phyloP scores from a whole-genome alignment of 1,140 invertebrate genomes.

The Trichogramma pretiosum region DNA sequence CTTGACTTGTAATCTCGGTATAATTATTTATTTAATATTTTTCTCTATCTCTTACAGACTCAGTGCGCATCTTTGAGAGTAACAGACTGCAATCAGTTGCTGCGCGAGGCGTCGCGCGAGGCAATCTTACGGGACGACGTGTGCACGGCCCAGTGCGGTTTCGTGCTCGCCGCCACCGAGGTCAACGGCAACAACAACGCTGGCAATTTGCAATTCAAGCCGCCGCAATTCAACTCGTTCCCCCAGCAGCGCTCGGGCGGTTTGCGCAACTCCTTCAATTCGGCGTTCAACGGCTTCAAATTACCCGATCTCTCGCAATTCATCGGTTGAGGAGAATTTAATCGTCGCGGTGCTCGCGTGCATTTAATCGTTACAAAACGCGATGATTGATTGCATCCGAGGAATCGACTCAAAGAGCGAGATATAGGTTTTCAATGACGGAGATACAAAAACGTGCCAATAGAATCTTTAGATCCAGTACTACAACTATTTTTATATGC shows the following conservation, averaged over 20 bases:
- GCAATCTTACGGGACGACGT: conserved; percentile 77
- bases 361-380: too few species aligned
- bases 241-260: conserved; percentile 33
- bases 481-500: too few species aligned
- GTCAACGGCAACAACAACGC: conserved; percentile 23
- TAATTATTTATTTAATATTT: conserved; percentile 4
- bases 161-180: conserved; percentile 44
- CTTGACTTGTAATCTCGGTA: background rate
- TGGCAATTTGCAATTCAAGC: conserved; percentile 32
- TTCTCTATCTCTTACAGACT: too few species aligned
- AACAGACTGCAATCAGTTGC: conserved; percentile 74
- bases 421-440: too few species aligned
- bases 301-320: conserved; percentile 58
- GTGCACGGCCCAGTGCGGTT: conserved; percentile 81
- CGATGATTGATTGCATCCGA: too few species aligned
- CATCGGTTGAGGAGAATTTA: conserved; percentile 39
- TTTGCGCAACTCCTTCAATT: conserved; percentile 23
- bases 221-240: conserved; percentile 29
- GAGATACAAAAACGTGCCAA: conserved; percentile 11
- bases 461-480: too few species aligned
- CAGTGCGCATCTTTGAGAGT: conserved; percentile 83
- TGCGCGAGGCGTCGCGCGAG: conserved; percentile 72
- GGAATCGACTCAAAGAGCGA: too few species aligned
- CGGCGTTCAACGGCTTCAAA: conserved; percentile 47
- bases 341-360: too few species aligned